A percentile compares a stretch with the other conserved stretches of the same genome.
Evolutionary conservation across 2,888 invertebrate species (phyloP).

Genomic region (Vesta saturnalis): DNA sequence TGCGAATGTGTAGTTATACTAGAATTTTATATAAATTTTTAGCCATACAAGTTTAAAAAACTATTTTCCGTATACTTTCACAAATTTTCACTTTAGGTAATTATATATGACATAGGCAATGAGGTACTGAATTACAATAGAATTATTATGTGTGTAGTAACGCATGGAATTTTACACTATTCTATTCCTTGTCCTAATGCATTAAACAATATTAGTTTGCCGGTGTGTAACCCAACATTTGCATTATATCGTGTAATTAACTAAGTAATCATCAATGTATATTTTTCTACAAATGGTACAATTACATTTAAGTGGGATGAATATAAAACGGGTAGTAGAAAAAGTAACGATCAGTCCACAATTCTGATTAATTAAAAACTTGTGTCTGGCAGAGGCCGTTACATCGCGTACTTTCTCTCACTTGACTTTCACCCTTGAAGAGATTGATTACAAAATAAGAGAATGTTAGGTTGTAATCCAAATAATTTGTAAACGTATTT

Average conservation of each 20-base stretch:
- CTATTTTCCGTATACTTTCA: too few relatives aligned
- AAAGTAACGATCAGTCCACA: slow-evolving; percentile 35
- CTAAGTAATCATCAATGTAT: slow-evolving; percentile 23
- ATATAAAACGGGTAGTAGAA: slow-evolving; percentile 24
- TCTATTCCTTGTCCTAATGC: neutral
- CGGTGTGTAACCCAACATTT: slow-evolving; percentile 13
- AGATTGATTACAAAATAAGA: slow-evolving; percentile 51
- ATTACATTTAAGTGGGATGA: slow-evolving; percentile 21
- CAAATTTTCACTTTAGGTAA: slow-evolving; percentile 10
- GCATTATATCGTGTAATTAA: slow-evolving; percentile 27
- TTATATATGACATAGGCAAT: slow-evolving; percentile 4
- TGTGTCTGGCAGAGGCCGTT: slow-evolving; percentile 33
- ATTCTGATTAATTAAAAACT: slow-evolving; percentile 40
- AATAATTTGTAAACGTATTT: slow-evolving; percentile 7
- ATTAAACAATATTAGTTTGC: slow-evolving; percentile 16
- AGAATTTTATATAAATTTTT: too few relatives aligned
- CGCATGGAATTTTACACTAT: neutral
- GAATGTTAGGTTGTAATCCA: slow-evolving; percentile 25
- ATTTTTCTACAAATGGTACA: slow-evolving; percentile 4
- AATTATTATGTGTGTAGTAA: neutral
- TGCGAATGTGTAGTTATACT: too few relatives aligned
- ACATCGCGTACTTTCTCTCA: slow-evolving; percentile 49
- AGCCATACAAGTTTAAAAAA: too few relatives aligned
- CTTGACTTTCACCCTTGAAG: slow-evolving; percentile 57
- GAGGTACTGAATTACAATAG: neutral